Evolutionary conservation across 2,797 vertebrate species (phyloP).

Genomic region (Amniataba percoides): DNA sequence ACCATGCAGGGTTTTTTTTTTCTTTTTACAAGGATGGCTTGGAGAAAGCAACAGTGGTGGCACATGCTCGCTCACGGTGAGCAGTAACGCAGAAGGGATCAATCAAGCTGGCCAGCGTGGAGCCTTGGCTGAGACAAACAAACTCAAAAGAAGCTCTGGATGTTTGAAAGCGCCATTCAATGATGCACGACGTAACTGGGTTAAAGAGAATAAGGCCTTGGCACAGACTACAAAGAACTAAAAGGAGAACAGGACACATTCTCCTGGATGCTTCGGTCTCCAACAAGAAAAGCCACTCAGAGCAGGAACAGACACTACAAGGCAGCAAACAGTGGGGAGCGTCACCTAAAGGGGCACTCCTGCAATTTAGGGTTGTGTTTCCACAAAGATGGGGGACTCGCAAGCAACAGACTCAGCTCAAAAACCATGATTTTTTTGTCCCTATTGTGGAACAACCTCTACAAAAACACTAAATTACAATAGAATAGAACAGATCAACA

Average conservation of each 20-base stretch:
- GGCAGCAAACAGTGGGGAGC: slow-evolving; percentile 15
- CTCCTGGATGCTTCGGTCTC: slow-evolving; percentile 13
- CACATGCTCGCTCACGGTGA: not conserved
- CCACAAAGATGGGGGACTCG: not conserved
- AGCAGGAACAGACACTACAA: slow-evolving; percentile 13
- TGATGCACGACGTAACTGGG: slow-evolving; percentile 25
- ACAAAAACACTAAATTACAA: too few species aligned
- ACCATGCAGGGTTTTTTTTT: not conserved
- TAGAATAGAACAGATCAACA: too few species aligned
- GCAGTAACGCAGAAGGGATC: slow-evolving; percentile 15
- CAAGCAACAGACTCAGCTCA: not conserved
- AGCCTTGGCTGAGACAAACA: slow-evolving; percentile 34
- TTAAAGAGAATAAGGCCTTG: slow-evolving; percentile 43
- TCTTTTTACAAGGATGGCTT: not conserved
- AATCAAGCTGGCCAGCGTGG: slow-evolving; percentile 6
- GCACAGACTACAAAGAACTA: slow-evolving; percentile 22
- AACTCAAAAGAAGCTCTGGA: slow-evolving; percentile 38
- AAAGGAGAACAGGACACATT: slow-evolving; percentile 25
- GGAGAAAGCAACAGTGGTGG: slow-evolving; percentile 3
- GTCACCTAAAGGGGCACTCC: slow-evolving; percentile 14
- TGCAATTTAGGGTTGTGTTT: slow-evolving; percentile 3
- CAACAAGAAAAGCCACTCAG: slow-evolving; percentile 56
- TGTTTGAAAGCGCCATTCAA: slow-evolving; percentile 37
- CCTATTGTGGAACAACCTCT: too few species aligned
- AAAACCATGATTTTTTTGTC: not conserved